Conservation (phyloP, 2,113 vertebrate genomes). For the Gallinago paraguaiae region DNA sequence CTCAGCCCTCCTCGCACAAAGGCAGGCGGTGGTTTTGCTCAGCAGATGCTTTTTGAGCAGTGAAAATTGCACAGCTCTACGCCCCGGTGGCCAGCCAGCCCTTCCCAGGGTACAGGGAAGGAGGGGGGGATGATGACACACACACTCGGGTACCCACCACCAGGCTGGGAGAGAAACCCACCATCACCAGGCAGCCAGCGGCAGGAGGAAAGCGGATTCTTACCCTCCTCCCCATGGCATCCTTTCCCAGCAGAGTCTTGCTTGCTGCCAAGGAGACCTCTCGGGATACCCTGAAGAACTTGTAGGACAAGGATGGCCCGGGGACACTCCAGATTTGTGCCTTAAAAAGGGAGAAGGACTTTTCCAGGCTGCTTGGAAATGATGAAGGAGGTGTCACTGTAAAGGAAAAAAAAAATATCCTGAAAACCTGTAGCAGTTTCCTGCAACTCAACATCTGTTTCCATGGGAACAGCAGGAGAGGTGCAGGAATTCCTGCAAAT, state of each 20-base stretch:
- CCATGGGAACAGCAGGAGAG: slow-evolving; percentile 63
- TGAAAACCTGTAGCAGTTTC: neutral
- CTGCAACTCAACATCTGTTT: slow-evolving; percentile 49
- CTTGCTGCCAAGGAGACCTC: neutral
- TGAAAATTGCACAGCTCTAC: neutral
- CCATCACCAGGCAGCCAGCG: neutral
- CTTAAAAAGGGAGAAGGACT: neutral
- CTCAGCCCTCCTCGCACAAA: neutral
- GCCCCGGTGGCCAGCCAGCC: neutral
- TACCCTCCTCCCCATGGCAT: neutral
- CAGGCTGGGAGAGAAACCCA: neutral
- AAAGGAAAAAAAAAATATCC: neutral
- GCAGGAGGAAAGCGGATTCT: rapidly evolving
- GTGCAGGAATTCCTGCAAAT: neutral
- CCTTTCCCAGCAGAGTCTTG: neutral
- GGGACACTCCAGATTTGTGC: neutral
- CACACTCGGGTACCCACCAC: neutral
- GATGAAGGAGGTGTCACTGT: neutral
- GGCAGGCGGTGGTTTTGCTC: neutral
- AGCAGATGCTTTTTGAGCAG: neutral
- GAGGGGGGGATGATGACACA: neutral
- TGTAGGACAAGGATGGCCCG: neutral
- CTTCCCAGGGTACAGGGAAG: neutral
- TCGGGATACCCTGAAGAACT: neutral
- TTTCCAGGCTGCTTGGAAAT: neutral